Evolutionary conservation across 2,113 vertebrate species (phyloP).

Genomic region (Puma concolor): DNA sequence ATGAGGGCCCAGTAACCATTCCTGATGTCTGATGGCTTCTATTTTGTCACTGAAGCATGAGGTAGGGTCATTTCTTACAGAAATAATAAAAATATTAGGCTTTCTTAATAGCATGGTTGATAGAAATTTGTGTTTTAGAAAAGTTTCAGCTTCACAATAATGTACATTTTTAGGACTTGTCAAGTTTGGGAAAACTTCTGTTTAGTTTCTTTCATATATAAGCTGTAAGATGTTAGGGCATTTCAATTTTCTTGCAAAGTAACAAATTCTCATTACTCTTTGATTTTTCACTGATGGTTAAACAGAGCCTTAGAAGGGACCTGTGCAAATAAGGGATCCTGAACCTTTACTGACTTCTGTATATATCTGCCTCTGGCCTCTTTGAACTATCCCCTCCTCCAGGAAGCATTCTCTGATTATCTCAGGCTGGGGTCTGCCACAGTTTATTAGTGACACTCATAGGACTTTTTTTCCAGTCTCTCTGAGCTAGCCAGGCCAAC

Average conservation of each 20-base stretch:
- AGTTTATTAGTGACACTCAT: slow-evolving; percentile 25
- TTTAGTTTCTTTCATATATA: slow-evolving; percentile 29
- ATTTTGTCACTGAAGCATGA: slow-evolving; percentile 10
- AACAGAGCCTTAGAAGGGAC: neutral
- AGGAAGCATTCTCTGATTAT: slow-evolving; percentile 51
- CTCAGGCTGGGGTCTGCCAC: neutral
- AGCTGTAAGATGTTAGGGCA: neutral
- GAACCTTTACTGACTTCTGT: neutral
- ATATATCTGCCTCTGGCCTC: neutral
- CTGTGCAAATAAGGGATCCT: neutral
- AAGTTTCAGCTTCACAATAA: slow-evolving; percentile 44
- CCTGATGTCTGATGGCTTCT: neutral
- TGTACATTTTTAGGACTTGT: slow-evolving; percentile 39
- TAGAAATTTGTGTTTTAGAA: slow-evolving; percentile 23
- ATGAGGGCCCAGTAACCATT: neutral
- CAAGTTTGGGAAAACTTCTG: neutral
- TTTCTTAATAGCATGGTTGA: slow-evolving; percentile 30
- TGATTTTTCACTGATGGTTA: slow-evolving; percentile 26
- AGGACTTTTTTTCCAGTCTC: neutral
- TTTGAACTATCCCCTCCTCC: neutral
- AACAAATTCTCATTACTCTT: neutral
- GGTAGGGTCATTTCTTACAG: neutral
- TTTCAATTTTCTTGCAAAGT: slow-evolving; percentile 48
- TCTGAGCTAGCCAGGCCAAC: neutral
- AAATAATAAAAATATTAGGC: slow-evolving; percentile 44